These are phyloP conservation scores for Oscheius onirici DNA, from an alignment of 2,888 invertebrate species.

Conservation along the genomic window DNA sequence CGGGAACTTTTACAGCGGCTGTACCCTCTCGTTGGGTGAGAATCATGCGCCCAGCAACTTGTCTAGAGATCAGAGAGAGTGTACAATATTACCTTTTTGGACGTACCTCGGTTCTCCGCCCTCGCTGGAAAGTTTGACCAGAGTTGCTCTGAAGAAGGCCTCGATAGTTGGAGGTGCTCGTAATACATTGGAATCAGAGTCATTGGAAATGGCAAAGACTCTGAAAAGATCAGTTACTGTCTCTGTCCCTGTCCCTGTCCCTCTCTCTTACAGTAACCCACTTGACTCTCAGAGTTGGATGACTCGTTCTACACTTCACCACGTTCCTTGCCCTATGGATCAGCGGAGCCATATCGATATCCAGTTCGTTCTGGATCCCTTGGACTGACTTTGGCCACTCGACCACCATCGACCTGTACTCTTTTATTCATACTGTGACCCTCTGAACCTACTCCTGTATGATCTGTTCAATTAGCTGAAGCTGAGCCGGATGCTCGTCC, in stretches of 20 bases:
- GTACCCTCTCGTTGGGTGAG: slow-evolving; percentile 62
- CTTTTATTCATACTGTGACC: too few relatives aligned
- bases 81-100: background rate
- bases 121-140: slow-evolving; percentile 53
- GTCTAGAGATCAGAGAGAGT: slow-evolving; percentile 24
- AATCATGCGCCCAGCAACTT: slow-evolving; percentile 61
- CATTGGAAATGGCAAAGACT: slow-evolving; percentile 53
- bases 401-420: slow-evolving; percentile 52
- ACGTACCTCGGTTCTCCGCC: slow-evolving; percentile 44
- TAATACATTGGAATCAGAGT: slow-evolving; percentile 24
- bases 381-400: slow-evolving; percentile 57
- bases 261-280: too few relatives aligned
- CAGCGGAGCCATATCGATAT: slow-evolving; percentile 58
- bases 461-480: slow-evolving; percentile 38
- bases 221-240: slow-evolving; percentile 34
- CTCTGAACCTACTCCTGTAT: slow-evolving; percentile 40
- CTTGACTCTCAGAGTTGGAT: slow-evolving; percentile 65
- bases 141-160: slow-evolving; percentile 56
- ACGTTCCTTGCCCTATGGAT: slow-evolving; percentile 63
- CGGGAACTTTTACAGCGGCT: slow-evolving; percentile 47
- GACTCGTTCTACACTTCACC: slow-evolving; percentile 61
- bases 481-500: slow-evolving; percentile 44
- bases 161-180: slow-evolving; percentile 44
- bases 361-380: slow-evolving; percentile 39
- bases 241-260: background rate